A percentile compares a stretch with the other conserved stretches of the same genome.
Evolutionary conservation across 2,113 vertebrate genomes (phyloP).

Genomic region (Columbina picui): DNA sequence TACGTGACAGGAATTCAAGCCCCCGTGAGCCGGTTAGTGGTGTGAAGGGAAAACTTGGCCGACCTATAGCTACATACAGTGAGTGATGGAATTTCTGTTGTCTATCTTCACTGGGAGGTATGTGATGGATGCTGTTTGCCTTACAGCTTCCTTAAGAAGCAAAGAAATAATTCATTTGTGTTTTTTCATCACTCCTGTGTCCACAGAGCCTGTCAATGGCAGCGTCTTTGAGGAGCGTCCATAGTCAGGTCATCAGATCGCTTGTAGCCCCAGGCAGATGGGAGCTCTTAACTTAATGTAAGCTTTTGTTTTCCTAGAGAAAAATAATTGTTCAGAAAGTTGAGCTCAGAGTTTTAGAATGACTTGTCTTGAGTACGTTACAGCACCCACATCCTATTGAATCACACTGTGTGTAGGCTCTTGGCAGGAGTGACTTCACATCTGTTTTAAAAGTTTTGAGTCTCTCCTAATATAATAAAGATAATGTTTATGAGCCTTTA

Average conservation of each 20-base stretch:
- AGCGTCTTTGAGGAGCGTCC: neutral
- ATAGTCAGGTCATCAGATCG: neutral
- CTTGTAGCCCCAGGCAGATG: neutral
- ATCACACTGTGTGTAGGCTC: slow-evolving; percentile 33
- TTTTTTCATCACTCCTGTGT: neutral
- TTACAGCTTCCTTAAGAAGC: neutral
- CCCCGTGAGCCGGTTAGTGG: fast-evolving
- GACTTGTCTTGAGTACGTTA: slow-evolving; percentile 49
- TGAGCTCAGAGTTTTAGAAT: slow-evolving; percentile 30
- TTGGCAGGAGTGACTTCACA: slow-evolving; percentile 25
- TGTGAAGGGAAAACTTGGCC: neutral
- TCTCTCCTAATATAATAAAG: slow-evolving; percentile 54
- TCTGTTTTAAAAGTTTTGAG: slow-evolving; percentile 52
- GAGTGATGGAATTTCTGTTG: neutral
- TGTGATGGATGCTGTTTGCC: neutral
- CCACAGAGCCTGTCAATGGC: neutral
- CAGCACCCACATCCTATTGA: slow-evolving; percentile 48
- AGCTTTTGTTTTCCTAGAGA: slow-evolving; percentile 36
- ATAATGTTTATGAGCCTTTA: slow-evolving; percentile 58
- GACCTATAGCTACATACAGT: neutral
- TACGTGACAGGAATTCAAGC: neutral
- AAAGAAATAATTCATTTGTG: neutral
- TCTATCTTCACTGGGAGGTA: fast-evolving
- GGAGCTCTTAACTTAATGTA: slow-evolving; percentile 25
- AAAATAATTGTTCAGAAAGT: slow-evolving; percentile 33